phyloP scores from a whole-genome alignment of 2,888 invertebrate species.

The Rhamnusium bicolor region DNA sequence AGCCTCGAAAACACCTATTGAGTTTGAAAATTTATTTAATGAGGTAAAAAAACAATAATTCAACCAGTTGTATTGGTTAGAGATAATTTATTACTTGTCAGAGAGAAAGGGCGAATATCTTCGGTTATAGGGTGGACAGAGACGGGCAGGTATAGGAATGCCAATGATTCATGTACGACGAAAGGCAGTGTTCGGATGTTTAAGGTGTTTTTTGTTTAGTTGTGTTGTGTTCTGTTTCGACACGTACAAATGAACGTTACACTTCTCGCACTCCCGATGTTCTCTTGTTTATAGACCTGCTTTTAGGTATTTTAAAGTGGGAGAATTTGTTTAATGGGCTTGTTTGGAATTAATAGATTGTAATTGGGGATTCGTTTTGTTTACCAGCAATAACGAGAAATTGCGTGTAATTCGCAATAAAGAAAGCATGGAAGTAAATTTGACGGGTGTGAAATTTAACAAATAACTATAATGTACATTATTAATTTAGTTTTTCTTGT shows the following conservation, averaged over 20 bases:
- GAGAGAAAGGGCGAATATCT: constrained; percentile 53
- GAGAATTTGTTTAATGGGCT: constrained; percentile 53
- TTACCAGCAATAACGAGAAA: constrained; percentile 32
- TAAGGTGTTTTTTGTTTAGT: constrained; percentile 66
- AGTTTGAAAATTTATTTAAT: constrained; percentile 70
- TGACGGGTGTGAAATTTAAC: neutral
- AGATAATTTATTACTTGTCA: constrained; percentile 65
- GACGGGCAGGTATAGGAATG: constrained; percentile 63
- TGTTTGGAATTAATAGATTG: constrained; percentile 51
- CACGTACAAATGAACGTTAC: constrained; percentile 70
- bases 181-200: constrained; percentile 70
- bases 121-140: constrained; percentile 42
- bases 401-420: constrained; percentile 2
- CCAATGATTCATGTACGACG: constrained; percentile 71
- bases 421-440: neutral
- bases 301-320: constrained; percentile 53
- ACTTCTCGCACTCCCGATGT: constrained; percentile 67
- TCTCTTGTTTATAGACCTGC: constrained; percentile 64
- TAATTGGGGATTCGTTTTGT: constrained; percentile 51
- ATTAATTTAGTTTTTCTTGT: too few relatives aligned
- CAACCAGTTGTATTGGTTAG: constrained; percentile 68
- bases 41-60: constrained; percentile 70
- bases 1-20: constrained; percentile 68
- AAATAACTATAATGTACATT: too few relatives aligned
- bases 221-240: constrained; percentile 69